Evolutionary conservation across 2,113 vertebrate genomes (phyloP).

Genomic region (Antigone vipio): DNA sequence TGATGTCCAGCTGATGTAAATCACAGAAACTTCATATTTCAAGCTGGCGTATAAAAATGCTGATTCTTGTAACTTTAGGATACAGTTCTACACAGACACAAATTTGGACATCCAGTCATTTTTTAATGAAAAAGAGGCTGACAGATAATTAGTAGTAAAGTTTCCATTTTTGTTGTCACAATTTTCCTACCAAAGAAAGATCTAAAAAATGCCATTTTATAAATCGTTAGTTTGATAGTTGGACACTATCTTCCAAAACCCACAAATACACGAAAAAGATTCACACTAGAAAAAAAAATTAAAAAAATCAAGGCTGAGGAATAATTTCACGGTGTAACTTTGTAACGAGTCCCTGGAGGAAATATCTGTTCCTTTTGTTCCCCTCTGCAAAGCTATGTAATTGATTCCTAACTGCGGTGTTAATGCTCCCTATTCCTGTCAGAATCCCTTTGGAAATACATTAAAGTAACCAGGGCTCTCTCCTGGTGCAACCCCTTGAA

Average conservation of each 20-base stretch:
- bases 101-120: not conserved
- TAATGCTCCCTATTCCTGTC: constrained; percentile 10
- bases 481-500: not conserved
- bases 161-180: not conserved
- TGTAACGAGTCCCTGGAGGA: constrained; percentile 20
- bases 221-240: not conserved
- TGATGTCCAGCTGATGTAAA: not conserved
- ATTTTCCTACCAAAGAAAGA: not conserved
- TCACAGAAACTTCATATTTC: not conserved
- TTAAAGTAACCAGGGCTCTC: not conserved
- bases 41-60: not conserved
- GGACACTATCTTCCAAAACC: not conserved
- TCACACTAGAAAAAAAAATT: not conserved
- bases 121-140: not conserved
- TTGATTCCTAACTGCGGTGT: constrained; percentile 40
- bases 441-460: constrained; percentile 35
- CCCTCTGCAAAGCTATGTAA: constrained; percentile 32
- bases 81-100: not conserved
- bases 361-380: constrained; percentile 40
- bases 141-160: not conserved
- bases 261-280: not conserved
- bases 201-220: not conserved
- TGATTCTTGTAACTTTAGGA: not conserved
- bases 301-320: not conserved
- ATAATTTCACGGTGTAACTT: constrained; percentile 40